These are phyloP conservation scores for Trachelus iudaicus DNA, from an alignment of 2,888 invertebrate species.

Conservation along the genomic window DNA sequence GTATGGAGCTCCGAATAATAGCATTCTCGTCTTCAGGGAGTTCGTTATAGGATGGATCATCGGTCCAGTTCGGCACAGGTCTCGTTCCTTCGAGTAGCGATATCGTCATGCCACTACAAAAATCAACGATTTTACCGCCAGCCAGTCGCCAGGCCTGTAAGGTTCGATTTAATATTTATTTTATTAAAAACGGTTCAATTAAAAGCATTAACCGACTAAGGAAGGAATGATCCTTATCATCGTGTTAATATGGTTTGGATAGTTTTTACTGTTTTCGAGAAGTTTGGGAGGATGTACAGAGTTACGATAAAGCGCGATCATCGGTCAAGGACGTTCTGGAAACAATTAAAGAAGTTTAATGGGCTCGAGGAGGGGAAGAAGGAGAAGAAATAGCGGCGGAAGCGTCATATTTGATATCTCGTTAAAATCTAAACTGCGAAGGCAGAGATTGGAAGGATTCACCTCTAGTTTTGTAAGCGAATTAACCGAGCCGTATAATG, in stretches of 20 bases:
- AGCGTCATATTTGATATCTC: neutral
- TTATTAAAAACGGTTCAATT: neutral
- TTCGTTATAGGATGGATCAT: slow-evolving; percentile 51
- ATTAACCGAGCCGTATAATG: slow-evolving; percentile 54
- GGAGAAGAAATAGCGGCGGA: neutral
- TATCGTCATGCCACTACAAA: slow-evolving; percentile 65
- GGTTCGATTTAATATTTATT: neutral
- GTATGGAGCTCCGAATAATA: slow-evolving; percentile 18
- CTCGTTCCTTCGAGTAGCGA: slow-evolving; percentile 58
- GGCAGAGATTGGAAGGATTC: slow-evolving; percentile 21
- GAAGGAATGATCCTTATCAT: neutral
- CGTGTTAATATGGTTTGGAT: neutral
- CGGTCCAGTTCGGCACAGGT: slow-evolving; percentile 27
- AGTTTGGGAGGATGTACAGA: neutral
- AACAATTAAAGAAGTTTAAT: neutral
- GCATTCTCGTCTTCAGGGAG: slow-evolving; percentile 53
- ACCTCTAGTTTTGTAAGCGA: slow-evolving; percentile 66
- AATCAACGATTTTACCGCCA: slow-evolving; percentile 65
- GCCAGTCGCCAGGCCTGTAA: slow-evolving; percentile 64
- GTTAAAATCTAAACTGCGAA: neutral
- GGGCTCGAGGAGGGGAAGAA: neutral
- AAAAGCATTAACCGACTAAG: neutral
- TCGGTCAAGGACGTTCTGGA: neutral
- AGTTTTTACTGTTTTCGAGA: neutral
- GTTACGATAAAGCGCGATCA: neutral